These are phyloP conservation scores for Bos indicus DNA, from an alignment of 2,113 vertebrate genomes.

Conservation along the genomic window DNA sequence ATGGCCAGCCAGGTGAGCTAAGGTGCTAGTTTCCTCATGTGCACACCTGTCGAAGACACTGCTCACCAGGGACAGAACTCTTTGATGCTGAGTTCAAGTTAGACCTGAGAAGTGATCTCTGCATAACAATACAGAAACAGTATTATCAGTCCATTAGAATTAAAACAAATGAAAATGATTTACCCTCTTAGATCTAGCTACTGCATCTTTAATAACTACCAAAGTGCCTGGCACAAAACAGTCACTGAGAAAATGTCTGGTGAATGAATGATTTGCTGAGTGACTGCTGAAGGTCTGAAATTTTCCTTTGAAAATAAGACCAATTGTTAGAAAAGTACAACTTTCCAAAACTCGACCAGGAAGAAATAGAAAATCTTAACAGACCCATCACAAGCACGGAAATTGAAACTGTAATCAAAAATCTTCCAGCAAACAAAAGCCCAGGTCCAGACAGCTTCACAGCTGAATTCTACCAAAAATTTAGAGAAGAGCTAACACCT, in stretches of 20 bases:
- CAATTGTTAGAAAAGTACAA: not conserved
- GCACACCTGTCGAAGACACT: not conserved
- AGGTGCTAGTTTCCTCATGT: fast-evolving
- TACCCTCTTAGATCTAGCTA: not conserved
- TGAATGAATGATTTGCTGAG: not conserved
- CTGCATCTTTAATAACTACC: not conserved
- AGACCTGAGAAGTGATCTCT: not conserved
- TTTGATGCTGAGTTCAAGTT: not conserved
- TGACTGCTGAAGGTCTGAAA: not conserved
- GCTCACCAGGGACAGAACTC: not conserved
- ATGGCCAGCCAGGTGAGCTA: not conserved
- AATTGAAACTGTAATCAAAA: too few species aligned
- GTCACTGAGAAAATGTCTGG: not conserved
- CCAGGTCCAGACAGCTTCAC: too few species aligned
- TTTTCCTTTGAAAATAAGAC: not conserved
- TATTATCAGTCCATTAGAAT: not conserved
- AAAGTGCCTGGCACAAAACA: not conserved
- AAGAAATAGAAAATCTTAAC: too few species aligned
- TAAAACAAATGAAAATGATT: not conserved
- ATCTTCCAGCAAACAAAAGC: too few species aligned
- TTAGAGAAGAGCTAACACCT: too few species aligned
- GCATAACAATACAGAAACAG: not conserved
- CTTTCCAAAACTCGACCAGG: too few species aligned
- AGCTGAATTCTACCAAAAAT: too few species aligned
- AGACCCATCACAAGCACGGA: too few species aligned